Percentiles rank a stretch among this genome's conserved stretches.
Evolutionary conservation across 2,113 vertebrate species (phyloP).

Genomic region (Amphiprion ocellaris): DNA sequence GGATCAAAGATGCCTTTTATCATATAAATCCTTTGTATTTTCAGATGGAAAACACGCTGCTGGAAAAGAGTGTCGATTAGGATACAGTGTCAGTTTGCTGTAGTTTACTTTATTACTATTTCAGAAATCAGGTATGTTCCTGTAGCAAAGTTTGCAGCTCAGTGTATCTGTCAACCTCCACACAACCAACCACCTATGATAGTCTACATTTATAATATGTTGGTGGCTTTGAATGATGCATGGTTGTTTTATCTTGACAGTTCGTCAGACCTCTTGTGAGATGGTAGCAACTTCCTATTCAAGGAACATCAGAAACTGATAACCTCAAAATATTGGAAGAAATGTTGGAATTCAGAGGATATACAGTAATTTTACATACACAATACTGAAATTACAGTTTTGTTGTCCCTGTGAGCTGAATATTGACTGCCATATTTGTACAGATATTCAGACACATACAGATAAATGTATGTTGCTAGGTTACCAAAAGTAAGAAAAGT

Average conservation of each 20-base stretch:
- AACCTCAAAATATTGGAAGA: too few relatives aligned
- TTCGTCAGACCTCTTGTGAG: too few relatives aligned
- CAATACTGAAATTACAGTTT: background rate
- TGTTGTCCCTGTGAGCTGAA: background rate
- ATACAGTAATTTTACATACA: background rate
- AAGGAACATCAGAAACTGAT: too few relatives aligned
- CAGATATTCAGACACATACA: background rate
- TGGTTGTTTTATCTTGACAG: too few relatives aligned
- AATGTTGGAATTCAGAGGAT: background rate
- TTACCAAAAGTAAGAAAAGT: conserved; percentile 28
- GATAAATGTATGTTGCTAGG: conserved; percentile 27
- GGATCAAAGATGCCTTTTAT: background rate
- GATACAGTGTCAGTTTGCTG: too few relatives aligned
- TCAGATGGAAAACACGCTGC: background rate
- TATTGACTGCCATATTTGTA: background rate
- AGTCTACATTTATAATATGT: background rate
- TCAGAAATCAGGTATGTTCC: too few relatives aligned
- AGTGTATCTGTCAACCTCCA: too few relatives aligned
- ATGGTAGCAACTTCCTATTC: too few relatives aligned
- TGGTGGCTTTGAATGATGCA: background rate
- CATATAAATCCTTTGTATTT: background rate
- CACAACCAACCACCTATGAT: too few relatives aligned
- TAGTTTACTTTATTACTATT: too few relatives aligned
- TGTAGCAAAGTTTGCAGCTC: too few relatives aligned
- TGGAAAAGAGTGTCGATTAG: too few relatives aligned